Conservation (phyloP, 2,113 vertebrate species). For the Calcarius ornatus region DNA sequence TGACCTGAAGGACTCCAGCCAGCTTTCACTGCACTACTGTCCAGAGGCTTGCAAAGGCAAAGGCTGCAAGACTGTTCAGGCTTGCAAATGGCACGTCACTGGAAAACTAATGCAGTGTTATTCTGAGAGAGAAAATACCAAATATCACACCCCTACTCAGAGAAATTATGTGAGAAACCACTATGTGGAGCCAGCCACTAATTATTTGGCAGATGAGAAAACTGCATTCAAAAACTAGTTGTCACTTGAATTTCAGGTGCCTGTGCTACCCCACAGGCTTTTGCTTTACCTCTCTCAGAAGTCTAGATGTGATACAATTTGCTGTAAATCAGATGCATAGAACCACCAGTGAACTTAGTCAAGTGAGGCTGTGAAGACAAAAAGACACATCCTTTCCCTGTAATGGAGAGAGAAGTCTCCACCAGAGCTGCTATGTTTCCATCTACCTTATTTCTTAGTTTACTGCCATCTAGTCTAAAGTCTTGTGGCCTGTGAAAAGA, state of each 20-base stretch:
- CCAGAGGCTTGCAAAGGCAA: not conserved
- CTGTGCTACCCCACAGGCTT: not conserved
- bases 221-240: not conserved
- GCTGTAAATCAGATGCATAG: not conserved
- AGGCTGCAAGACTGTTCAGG: not conserved
- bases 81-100: not conserved
- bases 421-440: not conserved
- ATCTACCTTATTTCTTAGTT: not conserved
- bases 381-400: not conserved
- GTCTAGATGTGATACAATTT: not conserved
- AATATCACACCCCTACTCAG: not conserved
- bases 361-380: not conserved
- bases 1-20: not conserved
- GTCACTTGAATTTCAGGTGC: not conserved
- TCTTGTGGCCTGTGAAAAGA: not conserved
- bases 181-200: slow-evolving; percentile 58
- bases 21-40: not conserved
- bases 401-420: not conserved
- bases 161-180: slow-evolving; percentile 45
- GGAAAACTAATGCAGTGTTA: not conserved
- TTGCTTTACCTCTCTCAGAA: not conserved
- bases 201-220: slow-evolving; percentile 15
- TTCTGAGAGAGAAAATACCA: not conserved
- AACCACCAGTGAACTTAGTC: not conserved
- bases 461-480: not conserved